Percentiles rank a stretch among this genome's conserved stretches.
These are phyloP conservation scores for Brachionus rubens DNA, from an alignment of 1,140 invertebrate genomes.

Conservation along the genomic window DNA sequence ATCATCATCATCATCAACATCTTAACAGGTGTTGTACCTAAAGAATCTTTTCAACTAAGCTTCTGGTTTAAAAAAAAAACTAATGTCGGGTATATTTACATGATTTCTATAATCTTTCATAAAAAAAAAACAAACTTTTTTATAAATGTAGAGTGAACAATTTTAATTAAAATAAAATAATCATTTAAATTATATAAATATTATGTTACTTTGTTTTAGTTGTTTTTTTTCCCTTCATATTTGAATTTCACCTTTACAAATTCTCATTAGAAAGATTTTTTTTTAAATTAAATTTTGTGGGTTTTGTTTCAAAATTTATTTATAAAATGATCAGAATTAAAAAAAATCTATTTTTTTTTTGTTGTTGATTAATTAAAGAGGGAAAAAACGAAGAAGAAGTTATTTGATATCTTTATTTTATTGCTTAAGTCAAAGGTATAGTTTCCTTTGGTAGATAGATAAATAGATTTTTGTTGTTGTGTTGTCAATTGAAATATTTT, in stretches of 20 bases:
- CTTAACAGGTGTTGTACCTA: not conserved
- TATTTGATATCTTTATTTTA: conserved; percentile 41
- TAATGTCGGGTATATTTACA: conserved; percentile 36
- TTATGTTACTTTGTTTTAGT: conserved; percentile 34
- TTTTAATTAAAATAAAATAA: conserved; percentile 41
- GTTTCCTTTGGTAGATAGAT: too few relatives aligned
- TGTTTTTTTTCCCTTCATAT: conserved; percentile 1
- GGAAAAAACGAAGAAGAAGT: conserved; percentile 2
- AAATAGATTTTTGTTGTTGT: too few relatives aligned
- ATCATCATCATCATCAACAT: too few relatives aligned
- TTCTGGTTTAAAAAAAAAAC: too few relatives aligned
- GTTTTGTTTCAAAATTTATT: conserved; percentile 43
- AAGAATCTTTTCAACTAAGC: too few relatives aligned
- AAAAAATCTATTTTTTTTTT: not conserved
- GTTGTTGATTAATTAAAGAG: conserved; percentile 5
- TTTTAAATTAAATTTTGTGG: conserved; percentile 35
- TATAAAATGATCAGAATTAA: conserved; percentile 25
- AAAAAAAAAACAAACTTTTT: not conserved
- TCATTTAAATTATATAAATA: conserved; percentile 35
- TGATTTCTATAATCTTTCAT: not conserved
- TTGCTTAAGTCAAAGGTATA: too few relatives aligned
- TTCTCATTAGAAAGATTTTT: conserved; percentile 8
- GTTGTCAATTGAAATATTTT: not conserved
- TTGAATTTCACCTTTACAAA: conserved; percentile 21
- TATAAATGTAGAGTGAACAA: too few relatives aligned